Evolutionary conservation across 2,888 invertebrate species (phyloP), one percentile per base, ranked within the genome.

Genomic region (Plemyria rubiginata): DNA sequence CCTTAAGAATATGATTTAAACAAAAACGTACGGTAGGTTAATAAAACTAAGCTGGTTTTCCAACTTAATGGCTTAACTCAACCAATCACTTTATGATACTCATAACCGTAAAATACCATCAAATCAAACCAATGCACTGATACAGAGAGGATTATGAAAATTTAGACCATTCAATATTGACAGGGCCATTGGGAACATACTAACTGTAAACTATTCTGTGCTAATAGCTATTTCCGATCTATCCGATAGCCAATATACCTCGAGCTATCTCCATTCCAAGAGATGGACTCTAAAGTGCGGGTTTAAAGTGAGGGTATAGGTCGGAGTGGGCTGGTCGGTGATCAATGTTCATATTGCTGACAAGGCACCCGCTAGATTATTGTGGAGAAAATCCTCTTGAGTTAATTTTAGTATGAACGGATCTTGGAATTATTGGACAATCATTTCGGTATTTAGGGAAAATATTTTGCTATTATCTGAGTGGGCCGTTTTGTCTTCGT

Each of bases 301-400:
- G 40, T 46, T 65, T 53, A 51, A 57, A 43, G 12, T 52, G 55
- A 45, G 46, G 54, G 53, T 32, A 46, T 46, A 60, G 80, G 9
- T 75, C 78, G 38, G 43, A 28, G 16, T 70, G 49, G 3, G 36
- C 38, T 79, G 81, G 84, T 56, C 62, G 62, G 22, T 62, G 64
- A 64, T 67, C 71, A 65, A 63, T 70, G 75, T 73, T 75, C 71
- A 68, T 78, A 76, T 65, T 65, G 84, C 86, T 85, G 82, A 85
- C 80, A 74, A 72, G 85, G 86, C 86, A 81, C 78, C 80, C 72
- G 65, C 67, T 66, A 78, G 84, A 85, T 86, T 87, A 84, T 84
- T 82, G 81, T 70, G 75, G 74, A 71, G 71, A 74, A 77, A 80
- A 83, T 82, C 56, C 54, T 49, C 80, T 77, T 76, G 49, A 74